Evolutionary conservation across 2,113 vertebrate genomes (phyloP), one percentile per base, ranked within the genome.

Genomic region (Gasterosteus aculeatus): DNA sequence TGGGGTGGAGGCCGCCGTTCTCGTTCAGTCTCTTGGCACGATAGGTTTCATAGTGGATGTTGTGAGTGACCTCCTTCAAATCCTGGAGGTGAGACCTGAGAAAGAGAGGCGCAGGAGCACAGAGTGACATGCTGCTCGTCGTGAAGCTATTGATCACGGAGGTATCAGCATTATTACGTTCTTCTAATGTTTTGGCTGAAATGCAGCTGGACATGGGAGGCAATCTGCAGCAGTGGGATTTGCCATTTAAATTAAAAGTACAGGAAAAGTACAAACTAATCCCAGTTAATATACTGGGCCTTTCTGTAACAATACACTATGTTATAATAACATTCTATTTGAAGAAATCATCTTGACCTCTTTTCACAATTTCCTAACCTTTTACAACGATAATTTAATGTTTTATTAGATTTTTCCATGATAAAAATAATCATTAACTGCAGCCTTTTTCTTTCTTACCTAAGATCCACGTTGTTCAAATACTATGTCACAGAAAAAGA

Each of bases 11-110:
- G 81, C 97, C 97, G 75, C 97, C 97, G 0, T 97, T 98, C 90
- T 96, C 97, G 47, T 98, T 97, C 85, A 98, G 95, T 85, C 97
- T 91, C 86, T 96, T 98, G 91, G 97, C 97, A 77, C 97, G 94
- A 88, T 97, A 98, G n/a, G 96, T 97, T 94, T 99, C 97, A 33
- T 99, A 98, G 81, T 98, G 96, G 91, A 98, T 98, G 91, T 98
- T 99, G 85, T 98, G 97, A n/a, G 97, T 99, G 78, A 98, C 97
- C 93, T 99, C 97, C 89, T 99, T 99, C 82, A 99, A 92, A 90
- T 99, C 97, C 91, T 99, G 97, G 69, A 99, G 96, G 90, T 99
- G 97, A 74, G 97, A 98, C 93, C 97, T 99, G 82, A 41, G 29
- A 54, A 65, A 61, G 22, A 58, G 15, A 35, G 3, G 35, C 4